Conservation (phyloP, 1,140 invertebrate species). For the Nixonia krombeini region DNA sequence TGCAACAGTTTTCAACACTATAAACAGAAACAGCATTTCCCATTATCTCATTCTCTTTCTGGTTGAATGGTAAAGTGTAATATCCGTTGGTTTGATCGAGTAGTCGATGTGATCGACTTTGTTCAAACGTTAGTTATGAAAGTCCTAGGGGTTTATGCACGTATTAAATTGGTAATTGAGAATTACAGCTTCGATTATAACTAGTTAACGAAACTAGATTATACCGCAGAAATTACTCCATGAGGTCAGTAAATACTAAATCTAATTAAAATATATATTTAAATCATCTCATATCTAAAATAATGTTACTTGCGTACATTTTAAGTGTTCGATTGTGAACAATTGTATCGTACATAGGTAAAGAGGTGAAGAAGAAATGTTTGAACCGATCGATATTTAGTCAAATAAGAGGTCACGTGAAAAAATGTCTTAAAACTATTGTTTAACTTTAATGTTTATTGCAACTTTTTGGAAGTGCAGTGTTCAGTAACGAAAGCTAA, state of each 20-base stretch:
- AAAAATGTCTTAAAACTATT: neutral
- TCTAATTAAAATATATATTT: too few species aligned
- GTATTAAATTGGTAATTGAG: neutral
- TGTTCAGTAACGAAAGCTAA: conserved; percentile 21
- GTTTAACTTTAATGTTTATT: neutral
- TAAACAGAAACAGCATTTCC: too few species aligned
- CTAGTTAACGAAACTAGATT: conserved; percentile 2
- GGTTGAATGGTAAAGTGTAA: neutral
- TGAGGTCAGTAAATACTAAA: too few species aligned
- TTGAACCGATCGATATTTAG: too few species aligned
- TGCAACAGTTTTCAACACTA: too few species aligned
- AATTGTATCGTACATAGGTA: too few species aligned
- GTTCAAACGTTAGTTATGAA: conserved; percentile 3
- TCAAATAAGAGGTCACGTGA: too few species aligned
- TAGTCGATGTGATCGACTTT: conserved; percentile 1
- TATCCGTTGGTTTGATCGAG: conserved; percentile 9
- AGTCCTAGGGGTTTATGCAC: conserved; percentile 3
- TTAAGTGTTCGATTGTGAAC: too few species aligned
- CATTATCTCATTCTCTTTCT: too few species aligned
- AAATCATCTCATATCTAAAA: too few species aligned
- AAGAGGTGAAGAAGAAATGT: too few species aligned
- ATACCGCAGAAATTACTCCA: neutral
- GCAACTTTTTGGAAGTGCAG: neutral
- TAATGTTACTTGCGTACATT: too few species aligned
- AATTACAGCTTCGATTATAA: neutral